These are phyloP conservation scores for Neosalanx taihuensis DNA, from an alignment of 2,797 vertebrate species.

Conservation along the genomic window DNA sequence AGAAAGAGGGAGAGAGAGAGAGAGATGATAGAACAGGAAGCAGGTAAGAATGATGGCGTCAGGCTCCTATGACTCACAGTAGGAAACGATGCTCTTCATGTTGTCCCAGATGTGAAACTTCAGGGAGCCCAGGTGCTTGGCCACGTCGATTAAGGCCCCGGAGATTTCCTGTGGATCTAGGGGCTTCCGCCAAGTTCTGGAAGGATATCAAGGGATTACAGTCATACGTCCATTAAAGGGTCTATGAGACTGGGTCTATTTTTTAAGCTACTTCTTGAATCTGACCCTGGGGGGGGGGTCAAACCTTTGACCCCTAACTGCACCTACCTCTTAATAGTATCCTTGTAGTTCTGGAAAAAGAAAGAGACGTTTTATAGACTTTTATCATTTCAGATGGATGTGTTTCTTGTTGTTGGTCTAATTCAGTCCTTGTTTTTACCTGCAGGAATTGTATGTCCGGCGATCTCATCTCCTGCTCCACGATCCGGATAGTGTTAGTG, in stretches of 20 bases:
- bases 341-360: conserved; percentile 74
- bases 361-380: background rate
- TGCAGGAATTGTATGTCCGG: conserved; percentile 71
- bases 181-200: conserved; percentile 69
- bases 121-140: conserved; percentile 74
- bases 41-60: background rate
- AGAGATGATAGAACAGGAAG: too few species aligned
- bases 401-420: background rate
- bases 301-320: background rate
- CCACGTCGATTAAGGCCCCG: conserved; percentile 70
- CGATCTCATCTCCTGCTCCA: conserved; percentile 72
- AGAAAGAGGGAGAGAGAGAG: background rate
- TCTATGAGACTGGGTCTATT: background rate
- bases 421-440: conserved; percentile 47
- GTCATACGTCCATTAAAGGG: conserved; percentile 3
- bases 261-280: background rate
- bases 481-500: conserved; percentile 64
- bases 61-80: conserved; percentile 56
- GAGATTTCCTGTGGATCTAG: conserved; percentile 58
- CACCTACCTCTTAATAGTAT: conserved; percentile 72
- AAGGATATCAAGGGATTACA: conserved; percentile 39
- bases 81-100: conserved; percentile 72
- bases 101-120: conserved; percentile 79
- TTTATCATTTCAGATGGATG: background rate
- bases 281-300: background rate